phyloP scores from a whole-genome alignment of 2,113 vertebrate genomes.

The Paraplagusia blochii region DNA sequence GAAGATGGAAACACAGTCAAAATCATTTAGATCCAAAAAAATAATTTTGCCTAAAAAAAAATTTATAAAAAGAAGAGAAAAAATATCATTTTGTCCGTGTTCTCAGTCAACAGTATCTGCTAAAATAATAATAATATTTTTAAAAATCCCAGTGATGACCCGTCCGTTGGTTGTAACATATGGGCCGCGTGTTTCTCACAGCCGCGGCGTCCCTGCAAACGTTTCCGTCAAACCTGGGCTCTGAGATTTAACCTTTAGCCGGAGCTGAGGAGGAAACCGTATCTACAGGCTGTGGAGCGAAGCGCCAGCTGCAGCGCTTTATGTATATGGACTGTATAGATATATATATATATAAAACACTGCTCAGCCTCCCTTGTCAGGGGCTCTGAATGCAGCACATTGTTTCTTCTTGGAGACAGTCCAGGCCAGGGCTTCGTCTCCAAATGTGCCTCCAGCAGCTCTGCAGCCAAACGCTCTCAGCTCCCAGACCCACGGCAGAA shows the following conservation, averaged over 20 bases:
- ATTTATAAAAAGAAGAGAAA: no score
- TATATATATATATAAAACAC: conserved; percentile 18
- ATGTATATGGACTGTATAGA: neutral
- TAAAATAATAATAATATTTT: no score
- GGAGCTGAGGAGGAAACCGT: conserved; percentile 26
- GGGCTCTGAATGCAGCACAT: conserved; percentile 66
- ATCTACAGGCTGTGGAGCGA: conserved; percentile 43
- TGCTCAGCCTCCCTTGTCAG: conserved; percentile 28
- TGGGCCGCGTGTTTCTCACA: neutral
- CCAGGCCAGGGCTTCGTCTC: conserved; percentile 63
- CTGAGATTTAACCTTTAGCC: conserved; percentile 5
- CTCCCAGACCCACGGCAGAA: conserved; percentile 22
- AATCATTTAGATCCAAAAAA: no score
- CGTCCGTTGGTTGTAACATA: no score
- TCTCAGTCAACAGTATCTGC: no score
- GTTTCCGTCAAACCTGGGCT: conserved; percentile 1
- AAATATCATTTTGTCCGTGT: no score
- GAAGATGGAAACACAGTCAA: no score
- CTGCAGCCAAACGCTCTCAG: conserved; percentile 42
- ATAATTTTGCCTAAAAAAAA: no score
- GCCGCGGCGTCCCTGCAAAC: conserved; percentile 11
- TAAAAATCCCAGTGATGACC: no score
- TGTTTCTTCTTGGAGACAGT: conserved; percentile 67
- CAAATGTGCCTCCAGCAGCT: conserved; percentile 54
- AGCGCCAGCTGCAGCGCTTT: conserved; percentile 48